A percentile compares a stretch with the other conserved stretches of the same genome.
phyloP scores from a whole-genome alignment of 2,797 vertebrate genomes.

The Antennarius maculatus region DNA sequence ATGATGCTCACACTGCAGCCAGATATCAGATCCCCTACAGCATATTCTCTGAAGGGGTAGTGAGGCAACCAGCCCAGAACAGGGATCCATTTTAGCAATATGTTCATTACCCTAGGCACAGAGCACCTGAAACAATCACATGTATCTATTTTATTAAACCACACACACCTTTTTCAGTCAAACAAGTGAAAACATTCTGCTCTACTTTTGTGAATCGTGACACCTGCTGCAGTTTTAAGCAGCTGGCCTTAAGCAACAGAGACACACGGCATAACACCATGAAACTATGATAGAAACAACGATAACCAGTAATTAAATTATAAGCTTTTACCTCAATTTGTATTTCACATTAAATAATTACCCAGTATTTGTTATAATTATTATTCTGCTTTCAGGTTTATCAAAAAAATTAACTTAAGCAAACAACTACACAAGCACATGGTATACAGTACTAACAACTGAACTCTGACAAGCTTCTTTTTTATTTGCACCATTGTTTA shows the following conservation, averaged over 20 bases:
- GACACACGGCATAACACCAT: background rate
- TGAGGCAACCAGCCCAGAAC: slow-evolving; percentile 88
- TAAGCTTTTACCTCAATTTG: background rate
- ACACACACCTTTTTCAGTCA: background rate
- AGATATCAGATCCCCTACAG: slow-evolving; percentile 86
- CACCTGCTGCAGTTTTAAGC: slow-evolving; percentile 50
- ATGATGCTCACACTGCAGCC: slow-evolving; percentile 96
- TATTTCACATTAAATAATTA: background rate
- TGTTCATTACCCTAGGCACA: slow-evolving; percentile 54
- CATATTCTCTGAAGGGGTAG: slow-evolving; percentile 88
- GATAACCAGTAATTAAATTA: background rate
- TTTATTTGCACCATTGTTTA: background rate
- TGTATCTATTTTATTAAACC: background rate
- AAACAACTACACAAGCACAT: too few species aligned
- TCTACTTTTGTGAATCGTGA: slow-evolving; percentile 33
- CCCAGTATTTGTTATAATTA: too few species aligned
- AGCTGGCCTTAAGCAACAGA: slow-evolving; percentile 32
- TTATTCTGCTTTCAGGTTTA: too few species aligned
- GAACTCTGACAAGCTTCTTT: background rate
- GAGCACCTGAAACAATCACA: slow-evolving; percentile 71
- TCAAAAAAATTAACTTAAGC: too few species aligned
- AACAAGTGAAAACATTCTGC: background rate
- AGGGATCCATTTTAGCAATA: slow-evolving; percentile 74
- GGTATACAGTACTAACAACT: background rate
- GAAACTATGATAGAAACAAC: background rate